A percentile compares a stretch with the other conserved stretches of the same genome.
Evolutionary conservation across 2,888 invertebrate species (phyloP).

Genomic region (Amiota minor): DNA sequence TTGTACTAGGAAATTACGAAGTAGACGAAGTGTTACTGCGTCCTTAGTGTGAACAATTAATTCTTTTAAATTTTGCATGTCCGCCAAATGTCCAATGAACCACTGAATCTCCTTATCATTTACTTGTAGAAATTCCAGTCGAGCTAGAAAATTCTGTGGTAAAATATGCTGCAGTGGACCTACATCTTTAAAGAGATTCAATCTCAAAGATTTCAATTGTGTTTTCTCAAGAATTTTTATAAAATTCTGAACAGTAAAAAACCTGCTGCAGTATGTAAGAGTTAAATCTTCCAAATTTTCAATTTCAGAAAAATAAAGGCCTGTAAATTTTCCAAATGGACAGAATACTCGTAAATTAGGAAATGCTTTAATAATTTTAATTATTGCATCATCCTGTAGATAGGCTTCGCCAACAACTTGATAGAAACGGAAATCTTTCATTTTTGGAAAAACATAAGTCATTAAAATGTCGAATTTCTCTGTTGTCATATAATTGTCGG

Average conservation of each 20-base stretch:
- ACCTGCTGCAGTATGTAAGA: constrained; percentile 43
- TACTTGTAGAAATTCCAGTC: too few relatives aligned
- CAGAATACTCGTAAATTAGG: constrained; percentile 53
- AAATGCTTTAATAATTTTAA: constrained; percentile 41
- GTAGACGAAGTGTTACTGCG: too few relatives aligned
- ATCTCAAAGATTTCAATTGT: constrained; percentile 45
- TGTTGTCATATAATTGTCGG: constrained; percentile 38
- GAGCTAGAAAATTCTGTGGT: background rate
- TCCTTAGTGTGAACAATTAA: too few relatives aligned
- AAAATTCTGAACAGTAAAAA: constrained; percentile 38
- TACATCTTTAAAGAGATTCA: constrained; percentile 39
- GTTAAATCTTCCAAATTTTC: constrained; percentile 44
- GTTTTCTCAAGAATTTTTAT: constrained; percentile 36
- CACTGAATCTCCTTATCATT: too few relatives aligned
- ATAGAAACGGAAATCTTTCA: constrained; percentile 53
- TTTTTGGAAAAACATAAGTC: constrained; percentile 38
- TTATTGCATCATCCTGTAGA: constrained; percentile 43
- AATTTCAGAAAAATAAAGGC: constrained; percentile 41
- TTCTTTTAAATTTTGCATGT: too few relatives aligned
- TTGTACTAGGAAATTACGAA: too few relatives aligned
- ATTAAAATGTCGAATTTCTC: constrained; percentile 37
- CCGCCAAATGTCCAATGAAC: too few relatives aligned
- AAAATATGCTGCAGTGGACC: too few relatives aligned
- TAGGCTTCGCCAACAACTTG: constrained; percentile 9
- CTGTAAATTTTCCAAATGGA: constrained; percentile 50